These are phyloP conservation scores for Pharmacophagus antenor DNA, from an alignment of 2,888 invertebrate genomes.

Conservation along the genomic window DNA sequence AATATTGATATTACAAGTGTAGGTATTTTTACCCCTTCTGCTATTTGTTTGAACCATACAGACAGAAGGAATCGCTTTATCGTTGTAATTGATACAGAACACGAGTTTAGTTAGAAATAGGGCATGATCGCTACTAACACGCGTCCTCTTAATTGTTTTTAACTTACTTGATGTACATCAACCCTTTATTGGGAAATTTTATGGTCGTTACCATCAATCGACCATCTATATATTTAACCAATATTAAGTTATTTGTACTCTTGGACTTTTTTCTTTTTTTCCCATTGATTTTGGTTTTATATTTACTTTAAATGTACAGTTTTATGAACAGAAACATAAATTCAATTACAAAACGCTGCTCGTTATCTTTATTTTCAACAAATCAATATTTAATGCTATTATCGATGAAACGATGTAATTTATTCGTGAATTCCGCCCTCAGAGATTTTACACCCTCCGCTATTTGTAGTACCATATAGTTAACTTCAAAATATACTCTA, in stretches of 20 bases:
- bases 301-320: too few relatives aligned
- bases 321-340: too few relatives aligned
- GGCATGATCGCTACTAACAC: not conserved
- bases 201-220: not conserved
- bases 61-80: too few relatives aligned
- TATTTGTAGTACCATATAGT: not conserved
- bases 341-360: not conserved
- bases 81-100: too few relatives aligned
- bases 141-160: not conserved
- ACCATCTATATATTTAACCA: not conserved
- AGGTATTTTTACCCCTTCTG: too few relatives aligned
- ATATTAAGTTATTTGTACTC: too few relatives aligned
- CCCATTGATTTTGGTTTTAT: too few relatives aligned
- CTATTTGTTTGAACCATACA: too few relatives aligned
- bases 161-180: not conserved
- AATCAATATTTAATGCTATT: constrained; percentile 6
- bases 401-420: constrained; percentile 13
- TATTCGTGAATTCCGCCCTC: constrained; percentile 7
- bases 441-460: constrained; percentile 9
- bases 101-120: not conserved
- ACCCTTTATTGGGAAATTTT: not conserved
- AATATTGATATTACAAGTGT: too few relatives aligned
- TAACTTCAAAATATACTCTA: constrained; percentile 11
- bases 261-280: too few relatives aligned
- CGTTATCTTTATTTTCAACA: not conserved